These are phyloP conservation scores for Venturia canescens DNA, from an alignment of 1,140 invertebrate species.

Conservation along the genomic window DNA sequence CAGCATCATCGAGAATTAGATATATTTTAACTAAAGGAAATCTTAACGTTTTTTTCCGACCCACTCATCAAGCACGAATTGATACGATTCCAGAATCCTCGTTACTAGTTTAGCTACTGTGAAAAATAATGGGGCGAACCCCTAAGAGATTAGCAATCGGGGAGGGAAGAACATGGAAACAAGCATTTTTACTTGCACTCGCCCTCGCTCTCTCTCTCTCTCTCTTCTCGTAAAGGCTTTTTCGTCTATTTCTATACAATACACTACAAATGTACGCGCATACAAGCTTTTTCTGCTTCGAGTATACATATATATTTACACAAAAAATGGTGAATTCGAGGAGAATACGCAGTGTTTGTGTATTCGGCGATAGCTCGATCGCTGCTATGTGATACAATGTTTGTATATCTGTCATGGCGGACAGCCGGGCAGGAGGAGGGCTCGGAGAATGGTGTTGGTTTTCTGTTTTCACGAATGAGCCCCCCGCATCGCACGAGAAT, in stretches of 20 bases:
- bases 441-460: neutral
- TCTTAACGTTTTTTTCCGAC: too few relatives aligned
- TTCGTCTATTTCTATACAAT: neutral
- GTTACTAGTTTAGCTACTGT: neutral
- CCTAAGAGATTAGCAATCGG: neutral
- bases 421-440: neutral
- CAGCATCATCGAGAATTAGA: neutral
- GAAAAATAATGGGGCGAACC: neutral
- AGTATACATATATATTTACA: neutral
- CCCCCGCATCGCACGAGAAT: neutral
- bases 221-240: neutral
- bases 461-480: slow-evolving; percentile 25
- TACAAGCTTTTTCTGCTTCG: too few relatives aligned
- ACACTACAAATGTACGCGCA: too few relatives aligned
- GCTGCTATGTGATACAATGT: slow-evolving; percentile 21
- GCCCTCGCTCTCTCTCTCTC: too few relatives aligned
- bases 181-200: neutral
- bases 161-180: neutral
- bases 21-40: too few relatives aligned
- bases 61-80: too few relatives aligned
- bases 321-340: neutral
- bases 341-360: slow-evolving; percentile 8
- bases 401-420: slow-evolving; percentile 26
- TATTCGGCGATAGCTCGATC: slow-evolving; percentile 8
- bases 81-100: too few relatives aligned